Base-by-base conservation (phyloP, 1,140 invertebrate species). In the Bombus ignitus region DNA sequence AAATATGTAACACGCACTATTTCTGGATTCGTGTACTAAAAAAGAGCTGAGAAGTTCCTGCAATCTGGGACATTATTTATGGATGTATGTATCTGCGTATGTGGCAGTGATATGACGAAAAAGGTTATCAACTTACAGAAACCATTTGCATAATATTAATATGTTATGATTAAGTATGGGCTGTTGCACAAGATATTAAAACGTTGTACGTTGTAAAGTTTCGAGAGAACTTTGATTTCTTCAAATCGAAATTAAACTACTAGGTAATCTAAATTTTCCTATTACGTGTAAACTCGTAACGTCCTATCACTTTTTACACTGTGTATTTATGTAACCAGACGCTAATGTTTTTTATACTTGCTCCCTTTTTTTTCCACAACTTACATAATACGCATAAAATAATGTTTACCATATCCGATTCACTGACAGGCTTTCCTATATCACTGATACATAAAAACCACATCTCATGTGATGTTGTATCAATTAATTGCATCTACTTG, bases 101-200 rank as follows among this genome's bases (percentile, higher is more conserved):
- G 18, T 15, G 35, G 5, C 42, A 25, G 8, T 13, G 44, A 83
- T 83, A 77, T 15, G 65, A 15, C 65, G 32, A 70, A 83, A 57
- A 57, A 53, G 4, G 22, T 70, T 70, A 39, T 57, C 59, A 53
- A 53, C 13, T 22, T 8, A 37, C 62, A 66, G 28, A 68, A 76
- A 57, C 8, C 12, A 77, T 83, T 83, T 57, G 37, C 74, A 77
- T 37, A n/a, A 6, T n/a, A 70, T 83, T 44, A 59, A 53, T 65
- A 22, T 18, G 28, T 44, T 28, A 32, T 10, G 32, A 59, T 53
- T 42, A 10, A 62, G 28, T n/a, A n/a, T 22, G 15, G 9, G 18
- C 18, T 4, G 1, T 9, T 39, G 3, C 9, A 18, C 65, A 37
- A 15, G 10, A 74, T 35, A 35, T n/a, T 18, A 22, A 59, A 35